A percentile compares a stretch with the other conserved stretches of the same genome.
phyloP scores from a whole-genome alignment of 2,797 vertebrate species.

The Enteromius treurensis region DNA sequence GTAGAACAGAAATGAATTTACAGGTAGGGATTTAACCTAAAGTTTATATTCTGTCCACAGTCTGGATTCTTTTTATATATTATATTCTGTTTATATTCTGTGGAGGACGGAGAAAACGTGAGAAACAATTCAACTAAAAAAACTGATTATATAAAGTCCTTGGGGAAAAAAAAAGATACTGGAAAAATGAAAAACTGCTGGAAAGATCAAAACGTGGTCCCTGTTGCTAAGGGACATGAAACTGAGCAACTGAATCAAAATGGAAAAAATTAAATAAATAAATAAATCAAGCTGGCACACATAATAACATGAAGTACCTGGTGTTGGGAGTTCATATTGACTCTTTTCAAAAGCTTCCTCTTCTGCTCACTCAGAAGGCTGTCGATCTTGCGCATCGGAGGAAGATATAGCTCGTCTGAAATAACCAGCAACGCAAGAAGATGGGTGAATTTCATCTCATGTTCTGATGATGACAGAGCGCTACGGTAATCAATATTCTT shows the following conservation, averaged over 20 bases:
- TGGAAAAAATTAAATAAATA: background rate
- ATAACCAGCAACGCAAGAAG: constrained; percentile 6
- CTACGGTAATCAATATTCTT: constrained; percentile 49
- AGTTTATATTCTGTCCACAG: background rate
- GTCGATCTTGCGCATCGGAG: constrained; percentile 93
- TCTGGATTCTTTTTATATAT: background rate
- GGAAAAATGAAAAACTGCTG: background rate
- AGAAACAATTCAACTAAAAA: background rate
- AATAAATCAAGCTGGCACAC: background rate
- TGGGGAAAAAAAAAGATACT: background rate
- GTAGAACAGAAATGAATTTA: background rate
- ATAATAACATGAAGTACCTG: constrained; percentile 75
- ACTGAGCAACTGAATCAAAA: background rate
- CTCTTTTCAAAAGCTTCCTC: constrained; percentile 87
- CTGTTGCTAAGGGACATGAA: background rate
- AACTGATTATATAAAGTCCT: background rate
- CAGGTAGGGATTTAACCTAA: background rate
- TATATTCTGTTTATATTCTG: background rate
- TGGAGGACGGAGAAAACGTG: background rate
- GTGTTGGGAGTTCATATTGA: constrained; percentile 86
- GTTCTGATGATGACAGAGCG: background rate
- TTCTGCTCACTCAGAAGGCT: constrained; percentile 91
- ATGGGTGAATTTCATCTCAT: background rate
- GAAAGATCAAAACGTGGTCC: background rate
- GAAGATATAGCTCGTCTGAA: constrained; percentile 91